Conservation (phyloP, 2,888 invertebrate genomes). For the Macaria liturata region DNA sequence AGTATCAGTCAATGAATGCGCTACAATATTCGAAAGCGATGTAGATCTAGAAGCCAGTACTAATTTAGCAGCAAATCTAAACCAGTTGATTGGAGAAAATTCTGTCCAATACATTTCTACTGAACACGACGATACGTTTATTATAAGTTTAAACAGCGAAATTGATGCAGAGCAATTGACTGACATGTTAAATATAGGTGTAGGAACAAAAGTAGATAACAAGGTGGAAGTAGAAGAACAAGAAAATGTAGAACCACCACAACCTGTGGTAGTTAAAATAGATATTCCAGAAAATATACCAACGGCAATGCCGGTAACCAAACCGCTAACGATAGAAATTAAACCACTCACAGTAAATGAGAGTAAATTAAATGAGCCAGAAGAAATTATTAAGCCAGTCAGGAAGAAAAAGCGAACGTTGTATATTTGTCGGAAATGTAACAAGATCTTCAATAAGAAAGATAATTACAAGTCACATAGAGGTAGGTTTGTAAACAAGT, state of each 20-base stretch:
- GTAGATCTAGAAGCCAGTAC: slow-evolving; percentile 76
- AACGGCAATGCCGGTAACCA: no score
- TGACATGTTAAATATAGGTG: slow-evolving; percentile 73
- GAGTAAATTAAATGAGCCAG: slow-evolving; percentile 11
- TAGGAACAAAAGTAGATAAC: slow-evolving; percentile 36
- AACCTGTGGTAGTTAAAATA: slow-evolving; percentile 11
- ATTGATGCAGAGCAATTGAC: slow-evolving; percentile 73
- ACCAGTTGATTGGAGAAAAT: slow-evolving; percentile 74
- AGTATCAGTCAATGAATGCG: slow-evolving; percentile 67
- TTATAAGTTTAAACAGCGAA: slow-evolving; percentile 73
- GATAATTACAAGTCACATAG: slow-evolving; percentile 71
- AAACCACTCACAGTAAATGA: slow-evolving; percentile 14
- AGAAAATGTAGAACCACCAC: slow-evolving; percentile 6
- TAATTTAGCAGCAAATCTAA: slow-evolving; percentile 73
- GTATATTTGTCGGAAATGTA: slow-evolving; percentile 63
- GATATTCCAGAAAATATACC: slow-evolving; percentile 4
- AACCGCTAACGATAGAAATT: slow-evolving; percentile 11
- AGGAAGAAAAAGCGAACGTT: slow-evolving; percentile 48
- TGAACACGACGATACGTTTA: slow-evolving; percentile 76
- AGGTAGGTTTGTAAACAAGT: slow-evolving; percentile 51
- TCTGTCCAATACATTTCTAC: slow-evolving; percentile 75
- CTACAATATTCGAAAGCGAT: slow-evolving; percentile 76
- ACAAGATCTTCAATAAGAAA: slow-evolving; percentile 68
- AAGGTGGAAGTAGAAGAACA: slow-evolving; percentile 20
- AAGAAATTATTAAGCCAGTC: slow-evolving; percentile 19